Evolutionary conservation across 2,113 vertebrate genomes (phyloP), one percentile per base, ranked within the genome.

Genomic region (Labeo rohita): DNA sequence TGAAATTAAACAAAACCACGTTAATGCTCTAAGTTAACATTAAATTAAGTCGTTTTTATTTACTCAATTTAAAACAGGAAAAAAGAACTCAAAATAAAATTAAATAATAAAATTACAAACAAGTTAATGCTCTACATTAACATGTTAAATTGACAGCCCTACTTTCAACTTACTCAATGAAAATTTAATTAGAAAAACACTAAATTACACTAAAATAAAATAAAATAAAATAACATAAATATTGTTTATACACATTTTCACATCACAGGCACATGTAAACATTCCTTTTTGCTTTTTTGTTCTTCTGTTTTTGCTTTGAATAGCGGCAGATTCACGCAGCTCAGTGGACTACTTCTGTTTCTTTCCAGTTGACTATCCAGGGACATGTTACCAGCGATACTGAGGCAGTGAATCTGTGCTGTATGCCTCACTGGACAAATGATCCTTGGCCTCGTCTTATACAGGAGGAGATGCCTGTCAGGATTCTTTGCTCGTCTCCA

Each of bases 401-500:
- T 68, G 72, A 49, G 61, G 79, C 80, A 79, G 18, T 79, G 34
- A 61, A 21, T 61, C 77, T 61, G 68, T 72, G 68, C 54, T 43
- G 36, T 23, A 16, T 50, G 6, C 45, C 45, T 28, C 68, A 72
- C 85, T 80, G 80, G 47, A 54, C 15, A 84, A 86, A 85, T 70
- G 63, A 75, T 65, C 81, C 85, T 63, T 59, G 85, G 56, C 75
- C 85, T 86, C 10, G 21, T 34, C 43, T 75, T 28, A 39, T 59
- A 36, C 16, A 81, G 66, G 74, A 79, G 87, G 68, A 84, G 78
- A 80, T 80, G 89, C 85, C 91, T 79, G 66, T 73, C 74, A 43
- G 86, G 34, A 88, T 68, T 85, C 85, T 93, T 91, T 94, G 90
- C 91, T 90, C 47, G 75, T 88, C 74, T 88, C 89, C 91, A 92